Evolutionary conservation across 2,888 invertebrate species (phyloP), one percentile per base, ranked within the genome.

Genomic region (Eupithecia centaureata): DNA sequence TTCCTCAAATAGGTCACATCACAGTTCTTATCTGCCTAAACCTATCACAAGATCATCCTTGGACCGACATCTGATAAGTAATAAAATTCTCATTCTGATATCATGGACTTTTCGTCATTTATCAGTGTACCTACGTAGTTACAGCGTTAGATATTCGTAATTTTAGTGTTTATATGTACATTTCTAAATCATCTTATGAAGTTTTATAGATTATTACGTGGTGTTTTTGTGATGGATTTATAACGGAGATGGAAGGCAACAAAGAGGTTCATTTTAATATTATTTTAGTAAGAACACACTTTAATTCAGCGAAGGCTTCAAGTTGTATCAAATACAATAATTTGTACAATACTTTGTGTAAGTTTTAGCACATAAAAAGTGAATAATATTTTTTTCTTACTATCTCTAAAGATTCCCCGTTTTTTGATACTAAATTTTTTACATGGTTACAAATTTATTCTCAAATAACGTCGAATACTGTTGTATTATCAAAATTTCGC

Each of bases 41-140:
- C 68, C 71, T 77, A 79, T 79, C 78, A 73, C 70, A 74, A 74
- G 75, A 78, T 78, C 77, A 79, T 76, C 77, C 75, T 76, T 79
- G 77, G 65, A 18, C 51, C 28, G 71, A 66, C 65, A 22, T 51
- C 57, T 70, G 73, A 70, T 75, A 73, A 66, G 28, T 62, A 56
- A 66, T 70, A 62, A 61, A 67, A 68, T 63, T 69, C 68, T 63
- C 63, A 72, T 56, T 70, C 64, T 56, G 65, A 68, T 72, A 69
- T 65, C 61, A 56, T 30, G 54, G n/a, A 30, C 22, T 52, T n/a
- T 28, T 63, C 65, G 64, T 30, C 35, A 15, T 51, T 30, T 67
- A 65, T 30, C 22, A 58, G 38, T 57, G 22, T 33, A 56, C 22
- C 18, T 28, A 18, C 32, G 32, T 18, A 18, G 32, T 57, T 10